These are phyloP conservation scores for Acromyrmex heyeri DNA, from an alignment of 1,140 invertebrate species.

Conservation along the genomic window DNA sequence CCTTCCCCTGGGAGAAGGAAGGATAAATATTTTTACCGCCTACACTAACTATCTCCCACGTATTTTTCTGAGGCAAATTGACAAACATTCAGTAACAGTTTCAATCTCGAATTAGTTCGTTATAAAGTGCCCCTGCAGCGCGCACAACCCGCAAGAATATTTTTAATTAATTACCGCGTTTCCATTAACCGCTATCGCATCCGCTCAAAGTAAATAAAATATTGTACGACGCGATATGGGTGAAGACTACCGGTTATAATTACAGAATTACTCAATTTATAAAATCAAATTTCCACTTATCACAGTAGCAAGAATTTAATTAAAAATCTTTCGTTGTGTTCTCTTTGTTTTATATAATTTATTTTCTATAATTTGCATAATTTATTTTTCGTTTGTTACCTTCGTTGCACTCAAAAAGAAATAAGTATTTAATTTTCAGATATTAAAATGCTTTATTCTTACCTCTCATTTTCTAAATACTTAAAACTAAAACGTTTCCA, in stretches of 20 bases:
- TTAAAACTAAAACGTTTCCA: too few relatives aligned
- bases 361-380: not conserved
- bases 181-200: constrained; percentile 2
- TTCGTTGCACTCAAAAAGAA: too few relatives aligned
- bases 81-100: constrained; percentile 36
- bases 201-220: not conserved
- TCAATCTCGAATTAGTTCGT: constrained; percentile 54
- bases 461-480: too few relatives aligned
- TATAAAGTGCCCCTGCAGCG: not conserved
- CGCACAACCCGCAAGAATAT: not conserved
- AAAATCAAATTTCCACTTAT: not conserved
- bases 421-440: too few relatives aligned
- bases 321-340: not conserved
- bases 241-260: not conserved
- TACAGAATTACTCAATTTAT: constrained; percentile 6
- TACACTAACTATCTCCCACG: not conserved
- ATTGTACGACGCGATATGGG: too few relatives aligned
- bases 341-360: not conserved
- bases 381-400: not conserved
- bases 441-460: too few relatives aligned
- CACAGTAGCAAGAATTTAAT: not conserved
- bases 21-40: not conserved
- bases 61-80: constrained; percentile 24
- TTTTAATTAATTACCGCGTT: constrained; percentile 51
- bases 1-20: not conserved